These are phyloP conservation scores for Oreochromis grahami DNA, from an alignment of 2,797 vertebrate species.

Conservation along the genomic window DNA sequence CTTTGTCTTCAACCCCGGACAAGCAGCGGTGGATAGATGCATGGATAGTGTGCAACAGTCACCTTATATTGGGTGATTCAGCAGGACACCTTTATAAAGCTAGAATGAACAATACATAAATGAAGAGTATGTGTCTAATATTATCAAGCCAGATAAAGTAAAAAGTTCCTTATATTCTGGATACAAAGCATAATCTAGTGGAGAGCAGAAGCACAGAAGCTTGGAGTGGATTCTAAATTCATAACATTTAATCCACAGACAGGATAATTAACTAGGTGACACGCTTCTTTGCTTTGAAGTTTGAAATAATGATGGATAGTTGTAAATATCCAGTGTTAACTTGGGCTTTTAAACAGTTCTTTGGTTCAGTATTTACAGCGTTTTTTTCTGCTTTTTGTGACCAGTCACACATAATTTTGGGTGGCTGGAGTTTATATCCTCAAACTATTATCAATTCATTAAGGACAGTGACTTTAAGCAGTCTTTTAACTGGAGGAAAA, in stretches of 20 bases:
- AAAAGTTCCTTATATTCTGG: not conserved
- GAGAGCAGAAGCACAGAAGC: not conserved
- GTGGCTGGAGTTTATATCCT: conserved; percentile 14
- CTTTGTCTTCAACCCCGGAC: not conserved
- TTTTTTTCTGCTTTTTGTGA: not conserved
- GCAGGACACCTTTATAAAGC: not conserved
- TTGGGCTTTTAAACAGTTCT: not conserved
- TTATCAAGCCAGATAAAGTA: not conserved
- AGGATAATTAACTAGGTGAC: not conserved
- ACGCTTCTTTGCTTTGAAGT: not conserved
- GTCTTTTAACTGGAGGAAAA: conserved; percentile 2
- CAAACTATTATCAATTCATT: conserved; percentile 20
- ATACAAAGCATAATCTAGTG: not conserved
- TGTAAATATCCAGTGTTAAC: not conserved
- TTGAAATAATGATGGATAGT: not conserved
- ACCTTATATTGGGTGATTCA: not conserved
- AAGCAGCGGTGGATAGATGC: not conserved
- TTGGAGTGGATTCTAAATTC: not conserved
- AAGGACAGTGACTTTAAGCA: not conserved
- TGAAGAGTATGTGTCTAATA: not conserved
- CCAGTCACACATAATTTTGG: conserved; percentile 1
- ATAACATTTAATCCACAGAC: not conserved
- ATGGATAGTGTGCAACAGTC: not conserved
- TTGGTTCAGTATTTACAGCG: not conserved
- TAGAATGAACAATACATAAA: not conserved